Evolutionary conservation across 1,140 invertebrate species (phyloP).

Genomic region (Drosophila willistoni): DNA sequence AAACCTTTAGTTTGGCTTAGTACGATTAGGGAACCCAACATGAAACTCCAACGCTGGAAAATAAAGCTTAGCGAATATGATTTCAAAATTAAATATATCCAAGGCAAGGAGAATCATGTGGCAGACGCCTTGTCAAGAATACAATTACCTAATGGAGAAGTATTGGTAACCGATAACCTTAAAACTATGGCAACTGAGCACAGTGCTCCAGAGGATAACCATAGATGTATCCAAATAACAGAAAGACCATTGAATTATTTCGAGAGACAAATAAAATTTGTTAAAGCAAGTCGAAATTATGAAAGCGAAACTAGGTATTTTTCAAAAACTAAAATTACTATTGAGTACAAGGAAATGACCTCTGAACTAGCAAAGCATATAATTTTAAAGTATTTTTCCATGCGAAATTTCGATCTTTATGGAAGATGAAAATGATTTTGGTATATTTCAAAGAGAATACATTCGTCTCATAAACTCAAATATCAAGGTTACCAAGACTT

Average conservation of each 20-base stretch:
- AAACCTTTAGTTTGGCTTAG: constrained; percentile 5
- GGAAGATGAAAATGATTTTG: constrained; percentile 1
- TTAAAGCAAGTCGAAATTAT: not conserved
- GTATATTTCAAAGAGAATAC: not conserved
- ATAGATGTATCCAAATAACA: not conserved
- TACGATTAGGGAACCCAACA: not conserved
- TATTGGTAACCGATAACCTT: too few species aligned
- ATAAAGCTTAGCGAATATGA: constrained; percentile 3
- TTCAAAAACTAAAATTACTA: not conserved
- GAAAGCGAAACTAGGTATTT: not conserved
- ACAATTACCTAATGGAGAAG: too few species aligned
- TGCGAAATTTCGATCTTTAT: not conserved
- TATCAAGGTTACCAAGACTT: not conserved
- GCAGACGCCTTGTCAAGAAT: not conserved
- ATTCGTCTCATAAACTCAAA: not conserved
- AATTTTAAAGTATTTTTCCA: not conserved
- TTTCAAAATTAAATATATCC: constrained; percentile 11
- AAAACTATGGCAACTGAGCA: not conserved
- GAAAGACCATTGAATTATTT: not conserved
- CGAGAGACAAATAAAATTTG: not conserved
- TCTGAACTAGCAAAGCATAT: not conserved
- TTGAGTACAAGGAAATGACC: not conserved
- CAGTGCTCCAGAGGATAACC: not conserved
- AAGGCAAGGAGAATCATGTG: constrained; percentile 8
- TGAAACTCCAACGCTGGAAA: constrained; percentile 3